A percentile compares a stretch with the other conserved stretches of the same genome.
Evolutionary conservation across 2,797 vertebrate genomes (phyloP).

Genomic region (Clarias fuscus): DNA sequence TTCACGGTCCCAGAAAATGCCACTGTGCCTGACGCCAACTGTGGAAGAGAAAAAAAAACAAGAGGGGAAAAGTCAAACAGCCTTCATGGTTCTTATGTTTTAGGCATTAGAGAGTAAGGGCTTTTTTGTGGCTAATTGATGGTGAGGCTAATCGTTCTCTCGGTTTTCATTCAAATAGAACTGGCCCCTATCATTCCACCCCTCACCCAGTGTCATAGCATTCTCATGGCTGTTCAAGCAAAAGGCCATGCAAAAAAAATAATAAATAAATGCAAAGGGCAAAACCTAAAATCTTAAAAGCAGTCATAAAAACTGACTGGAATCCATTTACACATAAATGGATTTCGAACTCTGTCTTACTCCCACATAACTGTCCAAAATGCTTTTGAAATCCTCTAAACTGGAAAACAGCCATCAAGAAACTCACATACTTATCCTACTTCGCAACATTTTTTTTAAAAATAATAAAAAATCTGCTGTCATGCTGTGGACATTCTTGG

Average conservation of each 20-base stretch:
- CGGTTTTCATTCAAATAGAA: conserved; percentile 38
- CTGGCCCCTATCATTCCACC: conserved; percentile 34
- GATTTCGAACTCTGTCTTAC: not conserved
- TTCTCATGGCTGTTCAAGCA: conserved; percentile 28
- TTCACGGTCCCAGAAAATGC: conserved; percentile 64
- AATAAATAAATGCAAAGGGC: not conserved
- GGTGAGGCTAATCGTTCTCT: conserved; percentile 47
- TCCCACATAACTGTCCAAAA: conserved; percentile 12
- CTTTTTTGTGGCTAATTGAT: conserved; percentile 49
- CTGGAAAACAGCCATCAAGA: conserved; percentile 14
- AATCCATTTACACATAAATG: conserved; percentile 8
- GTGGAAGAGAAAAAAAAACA: conserved; percentile 24
- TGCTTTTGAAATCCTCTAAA: conserved; percentile 1
- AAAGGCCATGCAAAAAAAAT: not conserved
- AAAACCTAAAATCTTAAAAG: conserved; percentile 8
- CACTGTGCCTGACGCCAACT: conserved; percentile 20
- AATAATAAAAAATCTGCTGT: not conserved
- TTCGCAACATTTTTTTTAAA: not conserved
- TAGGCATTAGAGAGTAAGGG: conserved; percentile 32
- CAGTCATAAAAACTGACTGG: not conserved
- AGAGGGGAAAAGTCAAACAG: conserved; percentile 31
- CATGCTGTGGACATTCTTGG: not conserved
- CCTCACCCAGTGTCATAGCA: conserved; percentile 27
- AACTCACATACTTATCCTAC: conserved; percentile 3
- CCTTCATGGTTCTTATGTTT: conserved; percentile 43